A percentile compares a stretch with the other conserved stretches of the same genome.
These are phyloP conservation scores for Harpalus rufipes DNA, from an alignment of 2,888 invertebrate species.

Conservation along the genomic window DNA sequence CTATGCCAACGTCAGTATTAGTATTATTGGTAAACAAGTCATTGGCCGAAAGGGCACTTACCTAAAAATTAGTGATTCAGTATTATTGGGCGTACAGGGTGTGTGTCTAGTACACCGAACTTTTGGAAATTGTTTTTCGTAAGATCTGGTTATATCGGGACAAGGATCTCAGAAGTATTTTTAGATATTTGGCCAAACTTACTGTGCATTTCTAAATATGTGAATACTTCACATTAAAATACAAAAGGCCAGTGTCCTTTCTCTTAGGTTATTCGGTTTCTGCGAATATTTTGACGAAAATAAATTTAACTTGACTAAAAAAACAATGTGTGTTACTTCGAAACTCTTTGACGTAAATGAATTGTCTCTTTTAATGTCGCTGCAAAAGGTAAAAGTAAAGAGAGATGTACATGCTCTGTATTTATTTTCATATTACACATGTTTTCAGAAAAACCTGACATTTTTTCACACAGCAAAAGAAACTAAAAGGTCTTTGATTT, in stretches of 20 bases:
- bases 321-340: slow-evolving; percentile 60
- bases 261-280: slow-evolving; percentile 58
- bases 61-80: too few relatives aligned
- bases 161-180: slow-evolving; percentile 51
- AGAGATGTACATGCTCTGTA: slow-evolving; percentile 43
- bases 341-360: slow-evolving; percentile 56
- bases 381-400: slow-evolving; percentile 46
- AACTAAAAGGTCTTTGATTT: slow-evolving; percentile 39
- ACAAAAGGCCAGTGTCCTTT: slow-evolving; percentile 64
- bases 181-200: slow-evolving; percentile 57
- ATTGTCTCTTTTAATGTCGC: slow-evolving; percentile 51
- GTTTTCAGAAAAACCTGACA: slow-evolving; percentile 41
- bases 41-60: too few relatives aligned
- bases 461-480: slow-evolving; percentile 13
- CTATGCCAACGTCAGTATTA: too few relatives aligned
- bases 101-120: slow-evolving; percentile 27
- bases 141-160: slow-evolving; percentile 46
- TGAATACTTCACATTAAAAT: slow-evolving; percentile 56
- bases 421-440: slow-evolving; percentile 54
- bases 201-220: slow-evolving; percentile 62
- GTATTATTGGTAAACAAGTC: too few relatives aligned
- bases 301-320: slow-evolving; percentile 41
- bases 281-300: slow-evolving; percentile 61
- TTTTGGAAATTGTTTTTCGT: slow-evolving; percentile 49
- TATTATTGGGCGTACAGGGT: too few relatives aligned